Evolutionary conservation across 2,888 invertebrate species (phyloP).

Genomic region (Phytoseiulus persimilis): DNA sequence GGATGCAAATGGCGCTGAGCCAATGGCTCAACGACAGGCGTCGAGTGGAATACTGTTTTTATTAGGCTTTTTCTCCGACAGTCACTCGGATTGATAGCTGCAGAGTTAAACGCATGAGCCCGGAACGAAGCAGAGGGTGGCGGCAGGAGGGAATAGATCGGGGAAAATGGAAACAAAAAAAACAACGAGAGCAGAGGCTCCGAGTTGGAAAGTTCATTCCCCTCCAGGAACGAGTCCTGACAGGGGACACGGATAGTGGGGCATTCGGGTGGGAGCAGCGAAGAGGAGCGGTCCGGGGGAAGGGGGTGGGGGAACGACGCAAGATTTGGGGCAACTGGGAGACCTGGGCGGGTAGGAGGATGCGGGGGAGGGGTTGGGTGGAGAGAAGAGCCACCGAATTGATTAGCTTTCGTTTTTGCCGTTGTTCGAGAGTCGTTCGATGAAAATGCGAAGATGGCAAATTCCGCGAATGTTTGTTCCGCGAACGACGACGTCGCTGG

Average conservation of each 20-base stretch:
- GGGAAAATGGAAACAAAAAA: neutral
- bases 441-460: conserved; percentile 23
- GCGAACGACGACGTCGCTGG: neutral
- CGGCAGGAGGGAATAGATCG: neutral
- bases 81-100: too few species aligned
- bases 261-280: neutral
- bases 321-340: neutral
- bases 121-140: neutral
- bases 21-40: too few species aligned
- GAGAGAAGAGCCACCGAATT: neutral
- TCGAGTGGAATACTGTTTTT: too few species aligned
- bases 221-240: neutral
- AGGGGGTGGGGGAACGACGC: too few species aligned
- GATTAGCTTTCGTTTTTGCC: conserved; percentile 38
- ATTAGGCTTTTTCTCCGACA: too few species aligned
- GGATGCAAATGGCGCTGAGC: too few species aligned
- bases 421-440: conserved; percentile 5
- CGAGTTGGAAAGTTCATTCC: neutral
- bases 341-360: neutral
- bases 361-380: neutral
- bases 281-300: too few species aligned
- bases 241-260: neutral
- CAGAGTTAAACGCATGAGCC: neutral
- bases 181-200: neutral
- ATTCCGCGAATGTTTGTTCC: conserved; percentile 37